These are phyloP conservation scores for Dipodomys ordii DNA, from an alignment of 2,113 vertebrate genomes.

Conservation along the genomic window DNA sequence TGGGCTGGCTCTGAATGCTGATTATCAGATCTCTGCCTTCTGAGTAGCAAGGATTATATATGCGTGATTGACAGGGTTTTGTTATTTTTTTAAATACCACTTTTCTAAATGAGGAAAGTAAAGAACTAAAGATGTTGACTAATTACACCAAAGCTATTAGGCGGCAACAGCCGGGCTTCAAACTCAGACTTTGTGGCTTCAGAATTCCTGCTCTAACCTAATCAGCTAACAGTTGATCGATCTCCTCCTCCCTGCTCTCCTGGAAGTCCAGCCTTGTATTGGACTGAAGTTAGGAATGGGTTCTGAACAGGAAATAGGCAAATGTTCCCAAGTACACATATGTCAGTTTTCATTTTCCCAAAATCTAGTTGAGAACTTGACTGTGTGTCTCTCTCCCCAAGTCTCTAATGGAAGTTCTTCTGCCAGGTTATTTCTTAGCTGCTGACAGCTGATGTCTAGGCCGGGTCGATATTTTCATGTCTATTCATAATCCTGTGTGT, in stretches of 20 bases:
- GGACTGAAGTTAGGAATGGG: neutral
- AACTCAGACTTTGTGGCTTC: neutral
- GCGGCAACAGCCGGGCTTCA: neutral
- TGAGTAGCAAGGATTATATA: no score
- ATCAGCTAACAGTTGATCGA: neutral
- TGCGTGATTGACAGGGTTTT: neutral
- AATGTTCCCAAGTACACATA: neutral
- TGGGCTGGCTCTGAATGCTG: no score
- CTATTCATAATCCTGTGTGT: constrained; percentile 63
- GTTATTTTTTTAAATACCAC: neutral
- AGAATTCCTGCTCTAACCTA: neutral
- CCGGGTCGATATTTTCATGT: constrained; percentile 58
- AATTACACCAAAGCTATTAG: constrained; percentile 13
- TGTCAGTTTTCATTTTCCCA: constrained; percentile 32
- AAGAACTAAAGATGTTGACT: neutral
- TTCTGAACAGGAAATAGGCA: neutral
- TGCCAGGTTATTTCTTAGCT: constrained; percentile 36
- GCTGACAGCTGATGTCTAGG: constrained; percentile 43
- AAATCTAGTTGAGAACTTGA: constrained; percentile 4
- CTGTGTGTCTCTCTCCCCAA: neutral
- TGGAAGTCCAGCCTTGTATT: neutral
- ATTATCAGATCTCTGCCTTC: neutral
- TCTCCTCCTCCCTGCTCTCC: neutral
- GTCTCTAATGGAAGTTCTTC: constrained; percentile 48
- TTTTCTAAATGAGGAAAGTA: constrained; percentile 37